Conservation (phyloP, 2,888 invertebrate species). For the Argyresthia albistria region DNA sequence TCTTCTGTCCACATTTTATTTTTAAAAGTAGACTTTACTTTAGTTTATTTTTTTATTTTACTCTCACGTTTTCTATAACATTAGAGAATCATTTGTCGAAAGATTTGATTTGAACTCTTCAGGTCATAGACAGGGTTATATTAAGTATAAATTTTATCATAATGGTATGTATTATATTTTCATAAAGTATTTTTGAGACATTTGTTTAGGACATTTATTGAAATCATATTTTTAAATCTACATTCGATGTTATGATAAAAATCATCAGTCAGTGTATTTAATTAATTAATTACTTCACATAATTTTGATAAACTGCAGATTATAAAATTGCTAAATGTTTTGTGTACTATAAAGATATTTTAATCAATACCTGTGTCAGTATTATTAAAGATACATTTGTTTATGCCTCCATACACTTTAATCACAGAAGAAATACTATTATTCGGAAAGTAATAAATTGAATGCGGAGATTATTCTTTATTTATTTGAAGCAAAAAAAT, state of each 20-base stretch:
- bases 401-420: background rate
- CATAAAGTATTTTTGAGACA: slow-evolving; percentile 70
- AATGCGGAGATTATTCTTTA: too few species aligned
- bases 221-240: slow-evolving; percentile 70
- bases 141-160: slow-evolving; percentile 72
- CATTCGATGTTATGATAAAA: slow-evolving; percentile 41
- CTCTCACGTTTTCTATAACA: background rate
- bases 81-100: background rate
- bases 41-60: background rate
- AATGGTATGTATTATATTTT: slow-evolving; percentile 68
- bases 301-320: background rate
- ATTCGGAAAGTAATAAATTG: background rate
- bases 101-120: slow-evolving; percentile 47
- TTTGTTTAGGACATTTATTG: slow-evolving; percentile 68
- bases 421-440: background rate
- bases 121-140: slow-evolving; percentile 74
- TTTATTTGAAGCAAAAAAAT: slow-evolving; percentile 12
- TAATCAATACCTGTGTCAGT: too few species aligned
- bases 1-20: background rate
- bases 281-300: background rate
- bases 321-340: background rate
- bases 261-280: slow-evolving; percentile 29
- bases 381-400: too few species aligned
- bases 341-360: background rate
- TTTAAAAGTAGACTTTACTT: background rate